Evolutionary conservation across 2,797 vertebrate species (phyloP).

Genomic region (Acanthurus leucopareius): DNA sequence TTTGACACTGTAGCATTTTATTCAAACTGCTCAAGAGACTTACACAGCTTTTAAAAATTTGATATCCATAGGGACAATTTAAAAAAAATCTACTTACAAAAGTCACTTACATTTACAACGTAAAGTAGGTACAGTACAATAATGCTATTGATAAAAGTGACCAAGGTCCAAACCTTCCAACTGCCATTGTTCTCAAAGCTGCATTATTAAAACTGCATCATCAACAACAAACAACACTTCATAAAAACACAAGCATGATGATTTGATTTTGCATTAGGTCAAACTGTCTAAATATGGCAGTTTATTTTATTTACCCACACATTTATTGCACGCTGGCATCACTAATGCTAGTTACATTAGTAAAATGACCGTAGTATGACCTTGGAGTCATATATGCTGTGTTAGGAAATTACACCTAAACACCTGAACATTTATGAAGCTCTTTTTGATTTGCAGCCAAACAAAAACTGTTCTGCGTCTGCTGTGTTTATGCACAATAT

Average conservation of each 20-base stretch:
- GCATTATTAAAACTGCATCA: too few species aligned
- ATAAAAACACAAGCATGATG: neutral
- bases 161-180: neutral
- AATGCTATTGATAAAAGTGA: neutral
- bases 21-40: too few species aligned
- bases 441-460: conserved; percentile 1
- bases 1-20: too few species aligned
- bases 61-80: neutral
- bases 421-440: neutral
- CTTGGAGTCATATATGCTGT: neutral
- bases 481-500: neutral
- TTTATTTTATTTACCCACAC: neutral
- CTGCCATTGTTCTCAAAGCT: neutral
- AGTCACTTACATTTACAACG: too few species aligned
- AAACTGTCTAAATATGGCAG: neutral
- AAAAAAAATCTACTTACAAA: too few species aligned
- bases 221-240: neutral
- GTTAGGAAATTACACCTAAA: neutral
- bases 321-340: neutral
- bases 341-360: neutral
- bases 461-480: neutral
- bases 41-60: neutral
- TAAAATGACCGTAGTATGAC: neutral
- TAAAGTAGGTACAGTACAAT: too few species aligned
- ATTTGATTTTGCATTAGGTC: neutral